Evolutionary conservation across 2,113 vertebrate genomes (phyloP).

Genomic region (Todiramphus chloris): DNA sequence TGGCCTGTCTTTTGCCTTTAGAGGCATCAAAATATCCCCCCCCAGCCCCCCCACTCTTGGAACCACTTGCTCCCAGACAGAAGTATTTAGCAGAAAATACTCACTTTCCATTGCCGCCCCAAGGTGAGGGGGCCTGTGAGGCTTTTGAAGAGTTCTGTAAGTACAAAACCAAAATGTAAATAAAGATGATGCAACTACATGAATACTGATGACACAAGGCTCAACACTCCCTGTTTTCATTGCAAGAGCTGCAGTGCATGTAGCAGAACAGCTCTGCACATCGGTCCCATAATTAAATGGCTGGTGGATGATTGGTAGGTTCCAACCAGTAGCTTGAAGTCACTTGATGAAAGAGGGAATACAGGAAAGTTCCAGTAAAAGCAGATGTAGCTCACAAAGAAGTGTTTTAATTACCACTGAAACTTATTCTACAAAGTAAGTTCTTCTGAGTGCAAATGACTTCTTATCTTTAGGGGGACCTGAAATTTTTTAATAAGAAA

Average conservation of each 20-base stretch:
- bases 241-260: conserved; percentile 16
- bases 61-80: conserved; percentile 46
- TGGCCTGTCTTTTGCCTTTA: neutral
- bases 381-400: conserved; percentile 57
- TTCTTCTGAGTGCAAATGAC: conserved; percentile 36
- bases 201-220: conserved; percentile 61
- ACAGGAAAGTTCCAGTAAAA: conserved; percentile 64
- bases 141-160: conserved; percentile 94
- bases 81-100: conserved; percentile 73
- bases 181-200: conserved; percentile 53
- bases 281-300: conserved; percentile 11
- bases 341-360: conserved; percentile 64
- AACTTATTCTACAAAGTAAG: conserved; percentile 62
- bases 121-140: conserved; percentile 92
- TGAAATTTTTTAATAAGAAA: conserved; percentile 31
- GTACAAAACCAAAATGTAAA: conserved; percentile 65
- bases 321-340: conserved; percentile 64
- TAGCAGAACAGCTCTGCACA: conserved; percentile 30
- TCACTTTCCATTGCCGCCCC: conserved; percentile 97
- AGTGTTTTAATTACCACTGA: conserved; percentile 66
- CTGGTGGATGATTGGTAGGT: conserved; percentile 60
- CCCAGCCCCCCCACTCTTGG: neutral
- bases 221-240: neutral
- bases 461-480: conserved; percentile 46
- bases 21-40: neutral